These are phyloP conservation scores for Phalangium opilio DNA, from an alignment of 2,888 invertebrate species.

Conservation along the genomic window DNA sequence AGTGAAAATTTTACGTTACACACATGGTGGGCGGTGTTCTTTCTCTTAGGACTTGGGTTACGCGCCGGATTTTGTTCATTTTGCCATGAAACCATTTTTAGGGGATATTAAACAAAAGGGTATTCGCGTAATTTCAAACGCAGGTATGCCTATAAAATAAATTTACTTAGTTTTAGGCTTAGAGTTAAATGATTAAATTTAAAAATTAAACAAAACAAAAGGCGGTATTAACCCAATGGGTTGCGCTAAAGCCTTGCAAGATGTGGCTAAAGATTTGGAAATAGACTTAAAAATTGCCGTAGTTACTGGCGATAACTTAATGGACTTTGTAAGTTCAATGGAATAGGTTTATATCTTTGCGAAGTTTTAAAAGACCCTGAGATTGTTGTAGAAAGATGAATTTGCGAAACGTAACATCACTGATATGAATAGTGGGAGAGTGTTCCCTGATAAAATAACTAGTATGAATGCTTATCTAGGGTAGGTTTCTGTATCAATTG, in stretches of 20 bases:
- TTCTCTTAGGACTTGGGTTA: constrained; percentile 31
- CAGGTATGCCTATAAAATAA: no score
- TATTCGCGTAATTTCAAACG: constrained; percentile 35
- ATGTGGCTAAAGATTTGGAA: constrained; percentile 28
- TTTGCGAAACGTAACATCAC: constrained; percentile 23
- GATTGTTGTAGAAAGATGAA: constrained; percentile 25
- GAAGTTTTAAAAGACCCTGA: no score
- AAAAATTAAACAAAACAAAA: no score
- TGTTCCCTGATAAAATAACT: constrained; percentile 27
- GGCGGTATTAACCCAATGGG: constrained; percentile 37
- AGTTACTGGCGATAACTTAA: constrained; percentile 35
- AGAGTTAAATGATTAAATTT: no score
- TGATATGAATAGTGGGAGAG: constrained; percentile 27
- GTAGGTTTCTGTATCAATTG: constrained; percentile 22
- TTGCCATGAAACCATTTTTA: constrained; percentile 32
- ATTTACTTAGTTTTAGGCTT: no score
- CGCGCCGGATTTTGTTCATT: constrained; percentile 36
- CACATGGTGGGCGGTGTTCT: no score
- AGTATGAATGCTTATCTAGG: constrained; percentile 38
- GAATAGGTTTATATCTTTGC: background rate
- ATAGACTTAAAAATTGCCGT: constrained; percentile 34
- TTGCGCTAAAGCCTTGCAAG: constrained; percentile 32
- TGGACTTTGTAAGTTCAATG: constrained; percentile 25
- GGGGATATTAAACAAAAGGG: constrained; percentile 34
- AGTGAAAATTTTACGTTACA: background rate